Percentiles rank a stretch among this genome's conserved stretches.
Evolutionary conservation across 2,888 invertebrate genomes (phyloP).

Genomic region (Antheraea yamamai): DNA sequence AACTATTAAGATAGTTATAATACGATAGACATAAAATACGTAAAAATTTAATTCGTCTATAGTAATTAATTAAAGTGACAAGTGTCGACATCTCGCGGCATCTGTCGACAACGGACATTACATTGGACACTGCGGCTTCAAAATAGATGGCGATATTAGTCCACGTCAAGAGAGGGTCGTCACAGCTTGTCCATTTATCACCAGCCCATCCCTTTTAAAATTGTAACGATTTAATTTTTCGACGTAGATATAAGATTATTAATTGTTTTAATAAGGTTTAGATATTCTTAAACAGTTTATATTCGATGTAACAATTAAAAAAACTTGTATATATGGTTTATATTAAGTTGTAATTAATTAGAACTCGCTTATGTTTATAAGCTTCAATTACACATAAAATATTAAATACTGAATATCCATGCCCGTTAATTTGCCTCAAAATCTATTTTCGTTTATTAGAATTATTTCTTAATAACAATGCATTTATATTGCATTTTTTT

Average conservation of each 20-base stretch:
- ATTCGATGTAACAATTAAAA: neutral
- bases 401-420: neutral
- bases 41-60: neutral
- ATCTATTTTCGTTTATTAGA: too few relatives aligned
- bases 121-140: conserved; percentile 55
- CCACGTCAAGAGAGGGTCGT: conserved; percentile 60
- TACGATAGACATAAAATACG: neutral
- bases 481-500: neutral
- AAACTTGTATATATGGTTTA: too few relatives aligned
- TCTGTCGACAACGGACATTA: conserved; percentile 46
- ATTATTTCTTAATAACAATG: neutral
- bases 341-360: too few relatives aligned
- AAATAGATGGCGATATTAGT: conserved; percentile 79
- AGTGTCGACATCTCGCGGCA: conserved; percentile 49
- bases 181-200: conserved; percentile 72
- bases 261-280: neutral
- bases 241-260: conserved; percentile 14
- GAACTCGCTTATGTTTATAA: too few relatives aligned
- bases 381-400: neutral
- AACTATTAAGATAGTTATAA: neutral
- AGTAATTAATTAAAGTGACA: neutral
- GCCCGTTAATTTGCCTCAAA: neutral
- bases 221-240: conserved; percentile 69
- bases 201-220: conserved; percentile 41
- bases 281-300: neutral